Evolutionary conservation across 2,113 vertebrate species (phyloP).

Genomic region (Pluvianellus socialis): DNA sequence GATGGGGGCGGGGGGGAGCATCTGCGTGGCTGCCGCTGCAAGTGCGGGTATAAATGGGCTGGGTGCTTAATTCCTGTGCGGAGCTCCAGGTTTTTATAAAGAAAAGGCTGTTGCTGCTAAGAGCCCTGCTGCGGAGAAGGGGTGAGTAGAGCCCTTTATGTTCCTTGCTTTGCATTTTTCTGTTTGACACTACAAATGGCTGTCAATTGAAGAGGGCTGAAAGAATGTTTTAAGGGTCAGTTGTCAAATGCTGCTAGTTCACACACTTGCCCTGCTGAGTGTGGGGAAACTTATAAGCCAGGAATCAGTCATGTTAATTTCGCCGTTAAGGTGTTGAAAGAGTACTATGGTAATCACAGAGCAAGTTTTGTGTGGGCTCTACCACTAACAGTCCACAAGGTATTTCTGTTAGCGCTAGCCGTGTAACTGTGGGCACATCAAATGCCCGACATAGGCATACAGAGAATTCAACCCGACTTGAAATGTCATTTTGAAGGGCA

Average conservation of each 20-base stretch:
- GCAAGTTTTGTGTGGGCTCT: not conserved
- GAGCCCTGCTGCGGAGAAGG: not conserved
- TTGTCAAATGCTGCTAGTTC: not conserved
- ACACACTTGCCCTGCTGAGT: too few relatives aligned
- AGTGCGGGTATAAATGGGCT: accelerated
- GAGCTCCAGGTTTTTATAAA: not conserved
- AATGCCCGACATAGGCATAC: not conserved
- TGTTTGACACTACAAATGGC: too few relatives aligned
- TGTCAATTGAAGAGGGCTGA: not conserved
- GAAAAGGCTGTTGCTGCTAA: not conserved
- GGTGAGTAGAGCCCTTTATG: not conserved
- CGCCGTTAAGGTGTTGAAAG: not conserved
- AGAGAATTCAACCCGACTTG: not conserved
- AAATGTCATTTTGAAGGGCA: not conserved
- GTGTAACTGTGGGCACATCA: too few relatives aligned
- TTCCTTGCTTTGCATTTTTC: not conserved
- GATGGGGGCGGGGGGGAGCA: not conserved
- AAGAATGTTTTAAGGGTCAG: not conserved
- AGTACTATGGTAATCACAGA: accelerated
- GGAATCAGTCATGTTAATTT: too few relatives aligned
- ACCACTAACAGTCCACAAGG: accelerated
- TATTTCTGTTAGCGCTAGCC: too few relatives aligned
- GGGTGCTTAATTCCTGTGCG: not conserved
- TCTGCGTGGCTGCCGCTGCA: not conserved
- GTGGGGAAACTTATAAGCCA: accelerated